Percentiles rank a stretch among this genome's conserved stretches.
phyloP scores from a whole-genome alignment of 2,113 vertebrate genomes.

The Raphicerus campestris region DNA sequence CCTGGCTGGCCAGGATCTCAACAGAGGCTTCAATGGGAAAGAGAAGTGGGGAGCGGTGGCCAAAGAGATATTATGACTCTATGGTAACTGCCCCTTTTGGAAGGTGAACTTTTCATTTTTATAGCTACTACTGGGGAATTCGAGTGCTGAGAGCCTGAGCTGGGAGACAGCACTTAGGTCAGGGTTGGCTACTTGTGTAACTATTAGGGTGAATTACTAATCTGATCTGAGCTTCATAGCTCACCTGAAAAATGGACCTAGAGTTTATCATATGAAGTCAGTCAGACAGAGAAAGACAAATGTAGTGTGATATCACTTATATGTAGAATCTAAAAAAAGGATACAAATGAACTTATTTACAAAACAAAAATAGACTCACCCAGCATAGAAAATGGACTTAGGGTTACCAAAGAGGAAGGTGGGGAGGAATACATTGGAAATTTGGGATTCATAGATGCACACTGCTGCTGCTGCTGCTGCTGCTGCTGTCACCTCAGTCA shows the following conservation, averaged over 20 bases:
- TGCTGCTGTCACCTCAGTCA: too few relatives aligned
- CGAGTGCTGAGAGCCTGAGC: background rate
- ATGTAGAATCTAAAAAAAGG: background rate
- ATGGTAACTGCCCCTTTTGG: background rate
- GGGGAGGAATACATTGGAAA: background rate
- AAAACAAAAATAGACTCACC: background rate
- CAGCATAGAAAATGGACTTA: background rate
- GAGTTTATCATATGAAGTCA: background rate
- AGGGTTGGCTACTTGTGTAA: background rate
- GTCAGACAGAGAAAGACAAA: background rate
- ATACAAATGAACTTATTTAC: background rate
- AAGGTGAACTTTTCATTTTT: background rate
- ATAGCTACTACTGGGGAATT: background rate
- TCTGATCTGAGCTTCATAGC: background rate
- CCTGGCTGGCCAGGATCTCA: background rate
- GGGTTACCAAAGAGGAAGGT: background rate
- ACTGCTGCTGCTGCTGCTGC: too few relatives aligned
- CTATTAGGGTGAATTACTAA: background rate
- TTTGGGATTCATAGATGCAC: background rate
- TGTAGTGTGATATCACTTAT: background rate
- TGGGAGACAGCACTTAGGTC: background rate
- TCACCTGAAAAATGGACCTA: background rate
- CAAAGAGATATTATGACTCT: background rate
- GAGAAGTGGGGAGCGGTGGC: background rate
- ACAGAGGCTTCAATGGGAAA: background rate